Evolutionary conservation across 2,888 invertebrate species (phyloP).

Genomic region (Coenonympha arcania): DNA sequence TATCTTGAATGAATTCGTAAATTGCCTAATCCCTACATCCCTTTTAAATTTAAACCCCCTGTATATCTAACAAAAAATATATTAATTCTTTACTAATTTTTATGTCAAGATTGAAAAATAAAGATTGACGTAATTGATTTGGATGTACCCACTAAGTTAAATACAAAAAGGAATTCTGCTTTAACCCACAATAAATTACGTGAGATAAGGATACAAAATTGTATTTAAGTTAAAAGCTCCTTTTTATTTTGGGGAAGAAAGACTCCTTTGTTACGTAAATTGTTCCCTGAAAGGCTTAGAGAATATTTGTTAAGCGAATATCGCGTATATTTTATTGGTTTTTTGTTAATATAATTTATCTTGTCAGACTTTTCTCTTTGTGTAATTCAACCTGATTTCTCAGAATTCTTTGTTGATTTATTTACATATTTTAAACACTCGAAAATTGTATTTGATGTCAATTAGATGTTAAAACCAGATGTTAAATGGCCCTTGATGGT

Average conservation of each 20-base stretch:
- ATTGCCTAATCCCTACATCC: too few species aligned
- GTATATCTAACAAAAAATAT: too few species aligned
- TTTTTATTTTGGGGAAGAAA: constrained; percentile 1
- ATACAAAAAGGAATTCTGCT: too few species aligned
- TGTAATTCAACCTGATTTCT: not conserved
- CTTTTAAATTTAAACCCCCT: too few species aligned
- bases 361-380: constrained; percentile 4
- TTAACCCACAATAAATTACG: not conserved
- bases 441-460: not conserved
- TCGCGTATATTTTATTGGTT: constrained; percentile 4
- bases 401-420: too few species aligned
- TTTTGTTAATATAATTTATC: constrained; percentile 7
- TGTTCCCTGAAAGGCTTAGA: not conserved
- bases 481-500: too few species aligned
- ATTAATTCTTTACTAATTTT: too few species aligned
- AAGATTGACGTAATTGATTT: not conserved
- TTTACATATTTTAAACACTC: too few species aligned
- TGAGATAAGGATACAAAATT: not conserved
- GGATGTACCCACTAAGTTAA: too few species aligned
- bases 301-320: not conserved
- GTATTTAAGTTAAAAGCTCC: not conserved
- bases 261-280: constrained; percentile 1
- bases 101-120: too few species aligned
- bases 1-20: too few species aligned
- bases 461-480: not conserved